These are phyloP conservation scores for Emmelina monodactyla DNA, from an alignment of 2,888 invertebrate species.

Conservation along the genomic window DNA sequence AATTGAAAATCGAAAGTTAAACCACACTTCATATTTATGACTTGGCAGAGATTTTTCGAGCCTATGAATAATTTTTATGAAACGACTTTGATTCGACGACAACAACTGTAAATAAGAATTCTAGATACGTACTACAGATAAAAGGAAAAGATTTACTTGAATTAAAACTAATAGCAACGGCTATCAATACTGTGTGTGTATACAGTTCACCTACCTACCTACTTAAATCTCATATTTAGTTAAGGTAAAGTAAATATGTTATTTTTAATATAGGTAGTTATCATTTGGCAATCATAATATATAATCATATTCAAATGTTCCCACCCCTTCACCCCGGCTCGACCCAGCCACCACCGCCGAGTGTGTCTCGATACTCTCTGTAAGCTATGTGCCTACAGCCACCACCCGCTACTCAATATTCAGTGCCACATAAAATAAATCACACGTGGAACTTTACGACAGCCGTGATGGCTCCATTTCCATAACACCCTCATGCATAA, in stretches of 20 bases:
- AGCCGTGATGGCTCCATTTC: background rate
- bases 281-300: no score
- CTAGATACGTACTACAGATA: no score
- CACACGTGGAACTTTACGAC: background rate
- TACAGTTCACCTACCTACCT: no score
- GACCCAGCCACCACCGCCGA: constrained; percentile 14
- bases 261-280: no score
- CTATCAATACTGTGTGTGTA: no score
- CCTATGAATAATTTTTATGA: constrained; percentile 54
- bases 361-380: constrained; percentile 27
- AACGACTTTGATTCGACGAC: no score
- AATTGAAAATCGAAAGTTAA: constrained; percentile 55
- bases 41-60: constrained; percentile 39
- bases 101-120: no score
- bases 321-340: constrained; percentile 7
- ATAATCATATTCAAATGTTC: no score
- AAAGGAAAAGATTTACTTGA: no score
- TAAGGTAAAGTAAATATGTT: no score
- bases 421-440: constrained; percentile 48
- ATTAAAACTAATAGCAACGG: no score
- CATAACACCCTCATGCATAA: background rate
- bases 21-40: constrained; percentile 58
- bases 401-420: constrained; percentile 39
- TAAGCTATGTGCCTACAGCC: constrained; percentile 28
- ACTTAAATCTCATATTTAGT: no score